phyloP scores from a whole-genome alignment of 2,797 vertebrate species.

The Pipistrellus nathusii region DNA sequence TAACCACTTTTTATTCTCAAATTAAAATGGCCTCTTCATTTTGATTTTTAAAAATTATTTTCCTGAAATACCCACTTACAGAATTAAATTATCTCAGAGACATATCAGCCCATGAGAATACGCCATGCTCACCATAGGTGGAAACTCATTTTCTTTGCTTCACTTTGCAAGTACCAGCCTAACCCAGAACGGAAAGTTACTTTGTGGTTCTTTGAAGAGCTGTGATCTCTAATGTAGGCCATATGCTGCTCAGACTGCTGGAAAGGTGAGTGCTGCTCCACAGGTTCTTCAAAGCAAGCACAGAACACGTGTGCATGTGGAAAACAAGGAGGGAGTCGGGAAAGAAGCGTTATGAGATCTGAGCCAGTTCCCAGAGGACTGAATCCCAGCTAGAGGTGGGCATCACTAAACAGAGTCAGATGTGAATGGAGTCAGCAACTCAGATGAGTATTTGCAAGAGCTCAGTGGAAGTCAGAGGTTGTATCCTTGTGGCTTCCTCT shows the following conservation, averaged over 20 bases:
- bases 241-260: not conserved
- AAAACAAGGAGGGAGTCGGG: not conserved
- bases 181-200: not conserved
- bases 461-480: not conserved
- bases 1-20: not conserved
- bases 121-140: not conserved
- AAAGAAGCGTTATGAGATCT: not conserved
- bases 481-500: not conserved
- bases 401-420: not conserved
- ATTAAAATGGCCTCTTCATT: not conserved
- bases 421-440: not conserved
- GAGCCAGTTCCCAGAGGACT: not conserved
- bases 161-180: not conserved
- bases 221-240: constrained; percentile 26
- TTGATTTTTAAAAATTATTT: not conserved
- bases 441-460: not conserved
- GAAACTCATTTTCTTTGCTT: not conserved
- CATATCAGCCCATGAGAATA: not conserved
- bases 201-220: constrained; percentile 50
- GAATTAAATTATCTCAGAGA: constrained; percentile 14
- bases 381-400: not conserved
- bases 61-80: constrained; percentile 1
- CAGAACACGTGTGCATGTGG: not conserved
- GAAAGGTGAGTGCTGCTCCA: not conserved
- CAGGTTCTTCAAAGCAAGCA: not conserved